phyloP scores from a whole-genome alignment of 2,888 invertebrate species.

The Chironomus riparius region DNA sequence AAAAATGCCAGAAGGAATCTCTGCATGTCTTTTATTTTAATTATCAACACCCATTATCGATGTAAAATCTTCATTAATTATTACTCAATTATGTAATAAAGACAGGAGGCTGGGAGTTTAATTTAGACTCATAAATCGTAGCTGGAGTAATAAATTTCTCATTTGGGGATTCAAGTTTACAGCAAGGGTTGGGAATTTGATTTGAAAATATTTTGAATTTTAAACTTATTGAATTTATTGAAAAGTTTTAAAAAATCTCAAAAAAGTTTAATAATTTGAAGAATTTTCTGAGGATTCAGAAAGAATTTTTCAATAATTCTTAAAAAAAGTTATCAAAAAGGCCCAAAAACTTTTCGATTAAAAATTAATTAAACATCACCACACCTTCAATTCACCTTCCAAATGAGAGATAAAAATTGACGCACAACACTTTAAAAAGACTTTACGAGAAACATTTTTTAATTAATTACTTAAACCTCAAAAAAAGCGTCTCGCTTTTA shows the following conservation, averaged over 20 bases:
- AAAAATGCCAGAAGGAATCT: background rate
- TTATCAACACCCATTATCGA: background rate
- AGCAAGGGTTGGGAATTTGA: no score
- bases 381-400: background rate
- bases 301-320: no score
- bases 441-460: background rate
- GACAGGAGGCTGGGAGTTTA: no score
- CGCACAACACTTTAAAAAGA: background rate
- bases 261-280: no score
- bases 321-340: no score
- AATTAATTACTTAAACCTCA: background rate
- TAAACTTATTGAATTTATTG: no score
- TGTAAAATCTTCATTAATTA: slow-evolving; percentile 5
- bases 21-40: background rate
- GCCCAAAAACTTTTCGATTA: background rate
- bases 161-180: no score
- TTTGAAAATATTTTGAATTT: no score
- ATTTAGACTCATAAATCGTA: no score
- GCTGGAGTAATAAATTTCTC: no score
- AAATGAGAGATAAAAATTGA: background rate
- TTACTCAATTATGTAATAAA: background rate
- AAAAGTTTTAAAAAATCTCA: no score
- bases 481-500: background rate
- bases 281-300: no score
- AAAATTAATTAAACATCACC: background rate